These are phyloP conservation scores for Peromyscus californicus DNA, from an alignment of 2,113 vertebrate species.

Conservation along the genomic window DNA sequence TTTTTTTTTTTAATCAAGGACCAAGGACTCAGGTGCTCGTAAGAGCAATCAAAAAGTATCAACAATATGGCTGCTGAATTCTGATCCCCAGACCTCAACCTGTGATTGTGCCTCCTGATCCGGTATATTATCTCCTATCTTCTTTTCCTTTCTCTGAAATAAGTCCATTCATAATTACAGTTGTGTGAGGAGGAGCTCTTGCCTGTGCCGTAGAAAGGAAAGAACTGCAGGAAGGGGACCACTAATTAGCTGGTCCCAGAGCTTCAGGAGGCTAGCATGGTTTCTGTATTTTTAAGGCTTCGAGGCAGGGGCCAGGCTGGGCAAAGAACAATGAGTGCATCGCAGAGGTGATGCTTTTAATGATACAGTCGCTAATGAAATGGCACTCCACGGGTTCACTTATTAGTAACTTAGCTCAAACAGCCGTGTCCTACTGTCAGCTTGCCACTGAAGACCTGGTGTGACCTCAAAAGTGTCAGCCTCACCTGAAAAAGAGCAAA, in stretches of 20 bases:
- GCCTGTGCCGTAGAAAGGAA: slow-evolving; percentile 30
- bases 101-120: slow-evolving; percentile 11
- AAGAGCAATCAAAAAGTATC: background rate
- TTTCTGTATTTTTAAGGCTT: slow-evolving; percentile 80
- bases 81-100: background rate
- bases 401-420: slow-evolving; percentile 79
- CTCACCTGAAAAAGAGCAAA: slow-evolving; percentile 81
- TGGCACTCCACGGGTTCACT: slow-evolving; percentile 74
- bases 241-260: slow-evolving; percentile 77
- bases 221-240: slow-evolving; percentile 68
- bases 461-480: slow-evolving; percentile 79
- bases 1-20: background rate
- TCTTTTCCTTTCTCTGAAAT: slow-evolving; percentile 8
- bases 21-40: background rate
- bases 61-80: background rate
- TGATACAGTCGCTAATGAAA: slow-evolving; percentile 73
- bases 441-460: slow-evolving; percentile 71
- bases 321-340: slow-evolving; percentile 70
- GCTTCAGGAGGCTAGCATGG: slow-evolving; percentile 59
- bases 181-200: slow-evolving; percentile 1
- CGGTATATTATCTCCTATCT: slow-evolving; percentile 42
- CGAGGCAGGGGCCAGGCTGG: slow-evolving; percentile 74
- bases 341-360: slow-evolving; percentile 70
- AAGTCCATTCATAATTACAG: slow-evolving; percentile 68
- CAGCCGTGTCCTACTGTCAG: slow-evolving; percentile 73